phyloP scores from a whole-genome alignment of 2,113 vertebrate genomes.

The Tragulus kanchil region DNA sequence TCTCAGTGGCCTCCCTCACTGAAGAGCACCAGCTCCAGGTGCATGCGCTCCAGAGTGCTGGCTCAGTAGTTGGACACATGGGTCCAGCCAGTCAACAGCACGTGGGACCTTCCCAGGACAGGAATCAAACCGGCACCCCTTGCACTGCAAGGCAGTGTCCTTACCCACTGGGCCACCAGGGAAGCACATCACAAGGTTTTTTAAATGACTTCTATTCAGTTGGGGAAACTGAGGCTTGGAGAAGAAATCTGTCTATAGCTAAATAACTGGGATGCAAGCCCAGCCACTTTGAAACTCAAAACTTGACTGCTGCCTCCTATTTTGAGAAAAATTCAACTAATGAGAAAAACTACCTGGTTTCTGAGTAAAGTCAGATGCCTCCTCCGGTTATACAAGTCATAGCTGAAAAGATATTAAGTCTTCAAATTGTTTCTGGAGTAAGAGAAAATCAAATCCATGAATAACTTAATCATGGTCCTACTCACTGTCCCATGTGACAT shows the following conservation, averaged over 20 bases:
- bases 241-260: background rate
- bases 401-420: background rate
- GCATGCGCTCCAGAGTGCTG: no score
- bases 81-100: no score
- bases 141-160: no score
- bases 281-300: background rate
- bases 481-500: background rate
- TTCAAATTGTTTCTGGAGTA: background rate
- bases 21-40: no score
- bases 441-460: background rate
- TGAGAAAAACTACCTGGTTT: background rate
- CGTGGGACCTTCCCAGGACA: no score
- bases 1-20: no score
- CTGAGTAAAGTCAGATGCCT: background rate
- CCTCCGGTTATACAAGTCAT: background rate
- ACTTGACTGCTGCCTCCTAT: background rate
- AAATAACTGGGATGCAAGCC: background rate
- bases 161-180: no score
- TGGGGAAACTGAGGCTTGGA: background rate
- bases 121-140: no score
- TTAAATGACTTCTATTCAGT: background rate
- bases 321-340: background rate
- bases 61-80: no score
- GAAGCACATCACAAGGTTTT: background rate
- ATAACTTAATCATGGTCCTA: background rate